These are phyloP conservation scores for Eristalis intricaria DNA, from an alignment of 2,888 invertebrate genomes.

Conservation along the genomic window DNA sequence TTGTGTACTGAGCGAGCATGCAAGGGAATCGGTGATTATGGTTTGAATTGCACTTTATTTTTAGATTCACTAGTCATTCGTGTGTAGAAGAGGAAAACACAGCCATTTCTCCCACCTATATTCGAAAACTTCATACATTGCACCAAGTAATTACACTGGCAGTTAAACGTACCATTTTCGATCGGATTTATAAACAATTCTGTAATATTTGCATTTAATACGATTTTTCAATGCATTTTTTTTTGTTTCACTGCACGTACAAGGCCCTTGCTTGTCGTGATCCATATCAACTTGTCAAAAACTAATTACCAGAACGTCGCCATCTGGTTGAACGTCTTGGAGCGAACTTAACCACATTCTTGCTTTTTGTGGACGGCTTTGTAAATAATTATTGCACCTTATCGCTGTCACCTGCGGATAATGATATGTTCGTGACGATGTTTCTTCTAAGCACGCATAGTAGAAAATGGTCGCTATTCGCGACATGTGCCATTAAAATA, in stretches of 20 bases:
- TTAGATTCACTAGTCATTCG: too few species aligned
- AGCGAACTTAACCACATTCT: neutral
- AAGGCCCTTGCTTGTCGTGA: neutral
- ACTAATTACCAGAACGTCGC: neutral
- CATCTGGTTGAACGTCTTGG: neutral
- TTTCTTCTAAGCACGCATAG: neutral
- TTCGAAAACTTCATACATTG: too few species aligned
- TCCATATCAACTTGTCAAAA: neutral
- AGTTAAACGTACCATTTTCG: too few species aligned
- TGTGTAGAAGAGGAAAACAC: too few species aligned
- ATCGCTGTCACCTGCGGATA: neutral
- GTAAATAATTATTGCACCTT: slow-evolving; percentile 1
- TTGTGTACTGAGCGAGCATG: neutral
- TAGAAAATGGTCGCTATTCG: neutral
- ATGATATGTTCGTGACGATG: neutral
- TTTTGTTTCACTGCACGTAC: neutral
- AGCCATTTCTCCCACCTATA: too few species aligned
- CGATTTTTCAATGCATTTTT: neutral
- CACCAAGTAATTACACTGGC: too few species aligned
- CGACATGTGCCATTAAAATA: neutral
- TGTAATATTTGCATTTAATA: neutral
- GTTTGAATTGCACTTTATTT: neutral
- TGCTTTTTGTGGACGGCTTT: neutral
- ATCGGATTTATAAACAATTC: too few species aligned
- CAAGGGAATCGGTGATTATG: neutral